A percentile compares a stretch with the other conserved stretches of the same genome.
Conservation (phyloP, 2,113 vertebrate species). For the Naja naja region DNA sequence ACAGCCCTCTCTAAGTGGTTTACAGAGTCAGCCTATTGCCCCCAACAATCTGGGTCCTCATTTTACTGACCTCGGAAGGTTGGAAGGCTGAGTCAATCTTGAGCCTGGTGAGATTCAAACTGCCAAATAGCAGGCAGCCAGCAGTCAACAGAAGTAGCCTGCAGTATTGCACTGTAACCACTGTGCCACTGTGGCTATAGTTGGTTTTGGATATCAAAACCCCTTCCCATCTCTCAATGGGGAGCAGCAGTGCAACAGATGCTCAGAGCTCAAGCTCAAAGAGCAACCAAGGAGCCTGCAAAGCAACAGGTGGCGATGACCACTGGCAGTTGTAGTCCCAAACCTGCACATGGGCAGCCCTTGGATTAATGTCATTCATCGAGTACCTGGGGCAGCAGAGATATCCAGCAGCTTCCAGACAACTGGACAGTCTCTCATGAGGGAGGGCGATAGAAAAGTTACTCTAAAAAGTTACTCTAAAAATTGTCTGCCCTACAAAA, state of each 20-base stretch:
- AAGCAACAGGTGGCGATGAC: neutral
- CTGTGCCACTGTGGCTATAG: too few species aligned
- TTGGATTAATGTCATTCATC: neutral
- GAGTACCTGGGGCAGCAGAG: neutral
- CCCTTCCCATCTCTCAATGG: neutral
- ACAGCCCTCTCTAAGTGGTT: too few species aligned
- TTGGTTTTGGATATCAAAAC: neutral
- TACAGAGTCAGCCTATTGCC: too few species aligned
- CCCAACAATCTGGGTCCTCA: too few species aligned
- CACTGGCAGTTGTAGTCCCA: neutral
- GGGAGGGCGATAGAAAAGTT: neutral
- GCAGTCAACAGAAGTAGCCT: too few species aligned
- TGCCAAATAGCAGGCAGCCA: too few species aligned
- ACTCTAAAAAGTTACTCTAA: neutral
- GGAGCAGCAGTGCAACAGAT: neutral
- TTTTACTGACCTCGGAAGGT: too few species aligned
- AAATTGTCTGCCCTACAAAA: too few species aligned
- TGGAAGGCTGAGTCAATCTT: too few species aligned
- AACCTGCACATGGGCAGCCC: neutral
- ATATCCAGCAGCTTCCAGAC: neutral
- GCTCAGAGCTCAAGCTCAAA: neutral
- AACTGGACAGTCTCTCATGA: neutral
- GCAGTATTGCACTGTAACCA: too few species aligned
- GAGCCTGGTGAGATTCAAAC: too few species aligned
- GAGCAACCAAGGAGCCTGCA: too few species aligned